Evolutionary conservation across 2,113 vertebrate species (phyloP).

Genomic region (Bos javanicus): DNA sequence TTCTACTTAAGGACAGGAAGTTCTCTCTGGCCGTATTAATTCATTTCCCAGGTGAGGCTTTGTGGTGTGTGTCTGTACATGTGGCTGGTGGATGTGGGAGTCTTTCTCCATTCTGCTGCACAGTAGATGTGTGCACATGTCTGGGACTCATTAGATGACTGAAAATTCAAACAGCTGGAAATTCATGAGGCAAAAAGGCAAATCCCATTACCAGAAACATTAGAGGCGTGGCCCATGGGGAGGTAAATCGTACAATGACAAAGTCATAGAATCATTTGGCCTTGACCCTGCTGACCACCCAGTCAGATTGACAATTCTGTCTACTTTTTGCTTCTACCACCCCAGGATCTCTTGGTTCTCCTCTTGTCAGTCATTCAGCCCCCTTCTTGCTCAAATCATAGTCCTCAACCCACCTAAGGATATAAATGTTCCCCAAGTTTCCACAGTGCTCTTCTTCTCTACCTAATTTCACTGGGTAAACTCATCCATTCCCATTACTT

Average conservation of each 20-base stretch:
- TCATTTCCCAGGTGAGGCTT: not conserved
- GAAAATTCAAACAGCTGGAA: conserved; percentile 56
- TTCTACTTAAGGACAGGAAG: conserved; percentile 12
- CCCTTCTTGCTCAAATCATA: not conserved
- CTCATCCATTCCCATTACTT: not conserved
- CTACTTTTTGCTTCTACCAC: not conserved
- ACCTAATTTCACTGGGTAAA: not conserved
- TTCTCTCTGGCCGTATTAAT: conserved; percentile 27
- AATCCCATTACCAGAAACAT: conserved; percentile 47
- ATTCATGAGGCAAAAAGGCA: conserved; percentile 28
- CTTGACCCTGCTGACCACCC: not conserved
- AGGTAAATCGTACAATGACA: not conserved
- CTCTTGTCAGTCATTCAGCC: not conserved
- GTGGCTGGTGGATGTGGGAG: not conserved
- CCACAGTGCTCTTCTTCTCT: not conserved
- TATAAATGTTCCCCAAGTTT: not conserved
- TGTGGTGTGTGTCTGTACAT: not conserved
- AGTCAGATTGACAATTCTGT: not conserved
- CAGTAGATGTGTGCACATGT: not conserved
- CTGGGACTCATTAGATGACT: conserved; percentile 46
- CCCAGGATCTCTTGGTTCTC: not conserved
- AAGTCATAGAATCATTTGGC: conserved; percentile 39
- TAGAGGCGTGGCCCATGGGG: conserved; percentile 9
- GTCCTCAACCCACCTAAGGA: not conserved
- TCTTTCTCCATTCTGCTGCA: not conserved